A percentile compares a stretch with the other conserved stretches of the same genome.
phyloP scores from a whole-genome alignment of 2,888 invertebrate genomes.

The Torymus aiolomorphi region DNA sequence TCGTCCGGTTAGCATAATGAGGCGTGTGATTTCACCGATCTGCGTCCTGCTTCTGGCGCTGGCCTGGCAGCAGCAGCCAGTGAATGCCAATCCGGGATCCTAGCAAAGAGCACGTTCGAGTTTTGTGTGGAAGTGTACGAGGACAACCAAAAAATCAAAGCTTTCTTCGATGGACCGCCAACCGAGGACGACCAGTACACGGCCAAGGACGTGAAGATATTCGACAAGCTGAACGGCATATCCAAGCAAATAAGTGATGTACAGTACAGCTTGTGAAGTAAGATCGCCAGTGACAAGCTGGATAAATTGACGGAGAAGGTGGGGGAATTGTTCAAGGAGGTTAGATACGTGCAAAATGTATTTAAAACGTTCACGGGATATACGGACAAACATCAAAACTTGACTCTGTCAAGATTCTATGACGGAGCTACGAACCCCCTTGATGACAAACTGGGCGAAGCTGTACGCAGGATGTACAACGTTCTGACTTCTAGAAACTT shows the following conservation, averaged over 20 bases:
- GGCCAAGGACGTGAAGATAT: not conserved
- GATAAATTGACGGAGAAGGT: conserved; percentile 5
- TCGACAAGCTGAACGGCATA: not conserved
- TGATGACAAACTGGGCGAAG: too few species aligned
- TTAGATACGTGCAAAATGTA: not conserved
- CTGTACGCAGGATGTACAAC: too few species aligned
- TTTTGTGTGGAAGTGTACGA: not conserved
- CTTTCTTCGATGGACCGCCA: not conserved
- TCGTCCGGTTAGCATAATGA: not conserved
- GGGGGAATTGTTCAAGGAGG: not conserved
- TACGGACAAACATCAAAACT: too few species aligned
- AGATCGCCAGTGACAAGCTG: not conserved
- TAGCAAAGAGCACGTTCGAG: not conserved
- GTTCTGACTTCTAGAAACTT: too few species aligned
- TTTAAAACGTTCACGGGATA: too few species aligned
- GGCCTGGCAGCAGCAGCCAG: not conserved
- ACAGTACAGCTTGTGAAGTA: not conserved
- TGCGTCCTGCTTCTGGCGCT: not conserved
- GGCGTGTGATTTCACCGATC: not conserved
- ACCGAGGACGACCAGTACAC: not conserved
- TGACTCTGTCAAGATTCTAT: too few species aligned
- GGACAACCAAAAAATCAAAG: not conserved
- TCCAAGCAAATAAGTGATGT: conserved; percentile 5
- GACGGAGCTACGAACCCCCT: too few species aligned
- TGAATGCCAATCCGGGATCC: not conserved